Conservation (phyloP, 2,888 invertebrate species). For the Cataglyphis rosenhaueri region DNA sequence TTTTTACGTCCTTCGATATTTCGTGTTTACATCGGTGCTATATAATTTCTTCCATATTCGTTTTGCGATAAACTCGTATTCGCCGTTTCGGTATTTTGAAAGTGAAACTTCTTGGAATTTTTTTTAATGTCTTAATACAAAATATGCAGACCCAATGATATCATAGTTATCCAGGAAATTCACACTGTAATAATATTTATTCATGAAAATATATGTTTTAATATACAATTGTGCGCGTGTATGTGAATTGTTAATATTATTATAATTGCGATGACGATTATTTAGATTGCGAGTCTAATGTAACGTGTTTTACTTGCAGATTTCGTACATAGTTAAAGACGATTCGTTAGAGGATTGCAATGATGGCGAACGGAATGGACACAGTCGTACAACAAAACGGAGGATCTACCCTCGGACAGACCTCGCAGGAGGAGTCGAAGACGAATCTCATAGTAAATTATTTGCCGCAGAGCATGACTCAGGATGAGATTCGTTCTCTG, state of each 20-base stretch:
- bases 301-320: constrained; percentile 77
- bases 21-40: constrained; percentile 38
- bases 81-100: constrained; percentile 4
- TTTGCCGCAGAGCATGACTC: constrained; percentile 99
- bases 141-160: background rate
- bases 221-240: background rate
- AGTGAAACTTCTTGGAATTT: background rate
- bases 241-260: background rate
- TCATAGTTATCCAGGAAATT: background rate
- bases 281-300: background rate
- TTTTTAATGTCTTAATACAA: background rate
- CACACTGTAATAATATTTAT: background rate
- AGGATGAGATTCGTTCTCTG: constrained; percentile 98
- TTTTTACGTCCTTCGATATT: constrained; percentile 68
- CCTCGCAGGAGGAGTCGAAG: constrained; percentile 93
- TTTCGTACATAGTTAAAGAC: constrained; percentile 83
- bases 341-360: constrained; percentile 84
- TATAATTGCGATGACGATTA: background rate
- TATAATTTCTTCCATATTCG: constrained; percentile 42
- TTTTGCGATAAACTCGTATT: background rate
- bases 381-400: constrained; percentile 95
- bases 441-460: constrained; percentile 99
- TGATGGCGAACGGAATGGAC: constrained; percentile 95
- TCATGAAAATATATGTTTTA: background rate
- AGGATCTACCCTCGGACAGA: constrained; percentile 89